Base-by-base conservation (phyloP, 2,113 vertebrate species). In the Calyptomena viridis region DNA sequence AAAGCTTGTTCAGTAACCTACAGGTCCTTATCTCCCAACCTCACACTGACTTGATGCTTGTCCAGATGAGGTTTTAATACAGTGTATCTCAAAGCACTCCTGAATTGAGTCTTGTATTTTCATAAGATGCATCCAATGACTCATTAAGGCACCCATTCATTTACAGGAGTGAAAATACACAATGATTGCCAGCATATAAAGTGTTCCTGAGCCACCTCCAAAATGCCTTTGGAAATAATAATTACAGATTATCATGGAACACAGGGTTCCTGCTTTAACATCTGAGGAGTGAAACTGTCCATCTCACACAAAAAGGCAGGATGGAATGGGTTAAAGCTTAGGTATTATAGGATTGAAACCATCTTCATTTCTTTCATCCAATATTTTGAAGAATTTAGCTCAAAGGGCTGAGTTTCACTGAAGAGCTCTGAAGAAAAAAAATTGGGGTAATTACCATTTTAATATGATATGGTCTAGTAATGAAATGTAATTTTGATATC, bases 121-220 rank as follows among this genome's bases (percentile, higher is more conserved):
- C 50, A 4, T 46, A 67, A 78, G 66, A 81, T 85, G 88, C 87
- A 95, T 75, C 90, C 93, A 87, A 53, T 55, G 92, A 91, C 84
- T 94, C 95, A 96, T 92, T 91, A 90, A 93, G 55, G 58, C 49
- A 88, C 72, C n/a, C 94, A 72, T 87, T 95, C 91, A 96, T 89
- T 93, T 94, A 81, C 66, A 88, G 76, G 87, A 95, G 87, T 83
- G 87, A 82, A 95, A 95, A 94, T 12, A 92, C 58, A 73, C 86
- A 67, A 63, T 10, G 62, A 93, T 2, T 95, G 95, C 90, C 90
- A 94, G 68, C 52, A 35, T 31, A 86, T 14, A 84, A 89, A 94
- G 79, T 78, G 82, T 58, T 95, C 88, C 96, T 68, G 82, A 95
- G 86, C 64, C 84, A 90, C 31, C 87, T 79, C 81, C 93, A 96